Conservation (phyloP, 2,797 vertebrate genomes). For the Pangasius djambal region DNA sequence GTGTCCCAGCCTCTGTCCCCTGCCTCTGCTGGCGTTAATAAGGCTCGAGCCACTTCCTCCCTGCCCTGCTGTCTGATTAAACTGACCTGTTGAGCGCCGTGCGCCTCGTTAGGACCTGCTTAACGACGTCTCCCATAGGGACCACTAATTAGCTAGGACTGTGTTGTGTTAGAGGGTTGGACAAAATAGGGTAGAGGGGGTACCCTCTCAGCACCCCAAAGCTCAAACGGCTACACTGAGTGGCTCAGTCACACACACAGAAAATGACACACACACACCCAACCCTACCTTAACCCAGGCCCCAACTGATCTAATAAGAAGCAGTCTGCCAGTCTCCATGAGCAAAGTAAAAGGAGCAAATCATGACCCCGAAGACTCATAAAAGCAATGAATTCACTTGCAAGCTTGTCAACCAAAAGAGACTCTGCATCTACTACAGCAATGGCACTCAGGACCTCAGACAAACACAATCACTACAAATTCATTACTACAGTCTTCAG, state of each 20-base stretch:
- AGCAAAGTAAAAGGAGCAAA: constrained; percentile 66
- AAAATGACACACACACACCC: constrained; percentile 29
- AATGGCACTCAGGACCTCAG: background rate
- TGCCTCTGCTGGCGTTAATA: constrained; percentile 79
- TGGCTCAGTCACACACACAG: constrained; percentile 46
- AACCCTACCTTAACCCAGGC: constrained; percentile 54
- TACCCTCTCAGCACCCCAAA: constrained; percentile 68
- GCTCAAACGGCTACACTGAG: constrained; percentile 66
- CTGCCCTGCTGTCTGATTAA: constrained; percentile 83
- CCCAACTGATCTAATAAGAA: constrained; percentile 52
- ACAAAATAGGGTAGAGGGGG: constrained; percentile 68
- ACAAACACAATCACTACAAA: background rate
- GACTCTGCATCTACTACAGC: background rate
- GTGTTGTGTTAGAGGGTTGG: constrained; percentile 78
- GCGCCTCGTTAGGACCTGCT: constrained; percentile 81
- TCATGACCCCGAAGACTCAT: constrained; percentile 60
- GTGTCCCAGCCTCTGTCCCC: constrained; percentile 55
- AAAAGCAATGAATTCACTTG: constrained; percentile 55
- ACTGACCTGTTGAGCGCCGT: constrained; percentile 79
- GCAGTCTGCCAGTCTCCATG: constrained; percentile 43
- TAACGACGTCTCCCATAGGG: constrained; percentile 84
- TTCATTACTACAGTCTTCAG: background rate
- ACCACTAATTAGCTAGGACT: constrained; percentile 85
- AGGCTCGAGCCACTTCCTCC: constrained; percentile 84
- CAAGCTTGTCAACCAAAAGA: constrained; percentile 48